A percentile compares a stretch with the other conserved stretches of the same genome.
These are phyloP conservation scores for Lochmaea crataegi DNA, from an alignment of 2,888 invertebrate species.

Conservation along the genomic window DNA sequence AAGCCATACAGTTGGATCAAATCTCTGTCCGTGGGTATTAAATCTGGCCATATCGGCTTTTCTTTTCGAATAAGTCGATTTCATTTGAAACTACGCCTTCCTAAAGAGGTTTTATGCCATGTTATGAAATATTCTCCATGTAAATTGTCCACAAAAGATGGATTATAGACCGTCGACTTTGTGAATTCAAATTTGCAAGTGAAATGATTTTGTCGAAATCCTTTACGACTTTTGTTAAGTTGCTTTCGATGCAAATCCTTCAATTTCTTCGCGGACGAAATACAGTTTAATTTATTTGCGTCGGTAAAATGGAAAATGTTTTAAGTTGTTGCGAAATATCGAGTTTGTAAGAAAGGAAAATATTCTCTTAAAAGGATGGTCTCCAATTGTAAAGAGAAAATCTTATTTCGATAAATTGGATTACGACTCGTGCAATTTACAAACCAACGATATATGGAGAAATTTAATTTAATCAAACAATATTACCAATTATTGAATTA, in stretches of 20 bases:
- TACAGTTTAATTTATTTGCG: neutral
- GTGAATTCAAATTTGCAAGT: constrained; percentile 53
- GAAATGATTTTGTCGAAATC: constrained; percentile 52
- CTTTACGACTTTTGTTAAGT: constrained; percentile 42
- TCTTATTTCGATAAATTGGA: no score
- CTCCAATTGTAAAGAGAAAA: no score
- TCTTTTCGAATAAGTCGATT: neutral
- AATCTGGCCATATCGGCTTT: neutral
- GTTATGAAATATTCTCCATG: constrained; percentile 39
- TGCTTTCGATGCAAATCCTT: constrained; percentile 28
- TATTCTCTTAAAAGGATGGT: no score
- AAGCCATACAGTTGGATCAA: no score
- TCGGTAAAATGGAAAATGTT: neutral
- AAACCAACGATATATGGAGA: no score
- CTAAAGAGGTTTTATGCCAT: neutral
- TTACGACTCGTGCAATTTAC: no score
- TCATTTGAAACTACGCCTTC: no score
- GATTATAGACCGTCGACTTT: constrained; percentile 54
- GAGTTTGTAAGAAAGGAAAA: no score
- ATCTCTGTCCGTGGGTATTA: neutral
- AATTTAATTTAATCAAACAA: no score
- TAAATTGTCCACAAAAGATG: constrained; percentile 57
- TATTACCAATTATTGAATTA: no score
- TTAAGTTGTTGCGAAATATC: neutral
- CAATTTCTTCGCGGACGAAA: constrained; percentile 18